Evolutionary conservation across 2,113 vertebrate species (phyloP).

Genomic region (Entomyzon cyanotis): DNA sequence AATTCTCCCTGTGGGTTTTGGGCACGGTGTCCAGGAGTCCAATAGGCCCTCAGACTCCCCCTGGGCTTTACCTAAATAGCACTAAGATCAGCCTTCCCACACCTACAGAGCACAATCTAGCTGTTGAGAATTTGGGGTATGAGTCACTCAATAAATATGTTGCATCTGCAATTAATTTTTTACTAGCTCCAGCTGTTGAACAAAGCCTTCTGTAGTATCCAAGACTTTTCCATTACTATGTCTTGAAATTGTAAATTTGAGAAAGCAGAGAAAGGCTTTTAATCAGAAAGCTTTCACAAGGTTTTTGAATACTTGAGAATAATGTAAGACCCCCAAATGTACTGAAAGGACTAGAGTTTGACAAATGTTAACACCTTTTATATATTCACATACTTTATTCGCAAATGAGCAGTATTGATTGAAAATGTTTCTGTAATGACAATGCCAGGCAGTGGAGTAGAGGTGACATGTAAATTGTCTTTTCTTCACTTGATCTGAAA

Average conservation of each 20-base stretch:
- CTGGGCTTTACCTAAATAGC: not conserved
- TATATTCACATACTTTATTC: constrained; percentile 11
- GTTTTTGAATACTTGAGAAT: not conserved
- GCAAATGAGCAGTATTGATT: not conserved
- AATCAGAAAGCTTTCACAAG: not conserved
- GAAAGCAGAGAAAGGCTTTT: not conserved
- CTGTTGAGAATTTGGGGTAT: not conserved
- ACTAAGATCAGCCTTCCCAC: not conserved
- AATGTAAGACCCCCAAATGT: not conserved
- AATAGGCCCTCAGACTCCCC: not conserved
- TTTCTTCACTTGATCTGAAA: constrained; percentile 42
- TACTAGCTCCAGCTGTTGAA: not conserved
- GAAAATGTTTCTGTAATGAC: constrained; percentile 5
- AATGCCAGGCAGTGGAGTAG: not conserved
- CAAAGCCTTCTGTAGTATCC: not conserved
- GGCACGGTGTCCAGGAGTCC: not conserved
- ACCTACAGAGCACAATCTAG: not conserved
- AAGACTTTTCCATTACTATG: not conserved
- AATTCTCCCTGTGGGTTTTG: not conserved
- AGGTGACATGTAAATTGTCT: constrained; percentile 40
- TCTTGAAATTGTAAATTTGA: not conserved
- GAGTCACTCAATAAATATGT: not conserved
- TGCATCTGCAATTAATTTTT: not conserved
- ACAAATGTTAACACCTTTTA: not conserved
- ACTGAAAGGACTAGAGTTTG: not conserved